These are phyloP conservation scores for Crioceris asparagi DNA, from an alignment of 2,888 invertebrate genomes.

Conservation along the genomic window DNA sequence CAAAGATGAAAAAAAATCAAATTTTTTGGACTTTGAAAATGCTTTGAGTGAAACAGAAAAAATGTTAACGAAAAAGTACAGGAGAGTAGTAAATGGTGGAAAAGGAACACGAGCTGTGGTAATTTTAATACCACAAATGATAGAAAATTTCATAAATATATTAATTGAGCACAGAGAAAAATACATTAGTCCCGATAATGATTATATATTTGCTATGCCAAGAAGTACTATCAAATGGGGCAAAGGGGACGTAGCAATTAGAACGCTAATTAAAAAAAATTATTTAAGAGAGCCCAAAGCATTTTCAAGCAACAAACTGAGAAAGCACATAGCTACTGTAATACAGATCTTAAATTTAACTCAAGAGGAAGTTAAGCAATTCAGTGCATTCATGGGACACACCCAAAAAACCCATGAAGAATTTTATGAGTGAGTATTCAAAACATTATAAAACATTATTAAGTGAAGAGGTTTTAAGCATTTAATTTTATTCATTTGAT, in stretches of 20 bases:
- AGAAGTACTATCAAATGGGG: constrained; percentile 22
- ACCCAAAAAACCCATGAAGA: too few species aligned
- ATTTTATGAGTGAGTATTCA: constrained; percentile 15
- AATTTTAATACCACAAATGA: constrained; percentile 20
- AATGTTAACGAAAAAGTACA: too few species aligned
- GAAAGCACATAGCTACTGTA: constrained; percentile 23
- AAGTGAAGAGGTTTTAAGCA: constrained; percentile 14
- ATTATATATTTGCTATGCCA: constrained; percentile 22
- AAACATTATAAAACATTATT: too few species aligned
- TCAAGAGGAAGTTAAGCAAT: constrained; percentile 15
- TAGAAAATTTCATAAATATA: constrained; percentile 19
- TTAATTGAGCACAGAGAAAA: constrained; percentile 20
- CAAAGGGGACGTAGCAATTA: constrained; percentile 22
- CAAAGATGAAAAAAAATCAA: too few species aligned
- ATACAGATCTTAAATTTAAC: constrained; percentile 20
- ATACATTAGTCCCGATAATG: constrained; percentile 21
- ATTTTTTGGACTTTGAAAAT: too few species aligned
- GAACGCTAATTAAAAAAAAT: constrained; percentile 17
- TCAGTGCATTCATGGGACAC: constrained; percentile 18
- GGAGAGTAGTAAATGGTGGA: too few species aligned
- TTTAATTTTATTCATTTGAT: too few species aligned
- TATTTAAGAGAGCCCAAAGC: constrained; percentile 16
- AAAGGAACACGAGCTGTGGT: constrained; percentile 23
- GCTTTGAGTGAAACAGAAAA: too few species aligned
- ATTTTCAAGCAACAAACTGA: constrained; percentile 20